Conservation (phyloP, 2,888 invertebrate genomes). For the Leptinotarsa juncta region DNA sequence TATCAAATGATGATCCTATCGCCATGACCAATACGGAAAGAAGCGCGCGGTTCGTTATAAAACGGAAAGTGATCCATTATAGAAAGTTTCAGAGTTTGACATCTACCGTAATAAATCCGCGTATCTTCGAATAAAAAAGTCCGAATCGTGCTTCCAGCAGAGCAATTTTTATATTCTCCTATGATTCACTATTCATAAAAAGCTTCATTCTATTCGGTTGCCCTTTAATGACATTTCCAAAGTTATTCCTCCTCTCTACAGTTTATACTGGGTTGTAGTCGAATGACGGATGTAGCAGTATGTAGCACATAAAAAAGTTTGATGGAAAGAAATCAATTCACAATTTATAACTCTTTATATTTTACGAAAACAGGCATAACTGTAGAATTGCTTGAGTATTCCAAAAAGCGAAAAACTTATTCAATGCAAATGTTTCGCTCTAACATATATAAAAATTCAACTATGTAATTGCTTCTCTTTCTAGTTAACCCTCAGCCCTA, state of each 20-base stretch:
- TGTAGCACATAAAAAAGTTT: too few species aligned
- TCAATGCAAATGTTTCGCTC: too few species aligned
- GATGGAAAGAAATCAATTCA: too few species aligned
- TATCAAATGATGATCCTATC: neutral
- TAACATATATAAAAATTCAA: too few species aligned
- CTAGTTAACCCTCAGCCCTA: too few species aligned
- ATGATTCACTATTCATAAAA: constrained; percentile 8
- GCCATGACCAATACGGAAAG: constrained; percentile 25
- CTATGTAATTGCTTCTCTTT: too few species aligned
- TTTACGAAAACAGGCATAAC: too few species aligned
- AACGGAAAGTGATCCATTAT: constrained; percentile 54
- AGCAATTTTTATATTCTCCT: constrained; percentile 6
- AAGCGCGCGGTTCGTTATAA: constrained; percentile 40
- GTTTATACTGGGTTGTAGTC: neutral
- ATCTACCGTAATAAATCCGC: constrained; percentile 45
- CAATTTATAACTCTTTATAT: too few species aligned
- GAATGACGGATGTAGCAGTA: neutral
- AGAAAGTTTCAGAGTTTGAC: constrained; percentile 52
- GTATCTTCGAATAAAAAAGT: constrained; percentile 37
- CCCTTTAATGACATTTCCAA: neutral
- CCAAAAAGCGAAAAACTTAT: too few species aligned
- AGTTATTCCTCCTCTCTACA: neutral
- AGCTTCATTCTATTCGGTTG: neutral
- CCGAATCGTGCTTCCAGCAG: neutral
- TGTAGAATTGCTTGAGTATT: too few species aligned